These are phyloP conservation scores for Caerostris darwini DNA, from an alignment of 1,140 invertebrate species.

Conservation along the genomic window DNA sequence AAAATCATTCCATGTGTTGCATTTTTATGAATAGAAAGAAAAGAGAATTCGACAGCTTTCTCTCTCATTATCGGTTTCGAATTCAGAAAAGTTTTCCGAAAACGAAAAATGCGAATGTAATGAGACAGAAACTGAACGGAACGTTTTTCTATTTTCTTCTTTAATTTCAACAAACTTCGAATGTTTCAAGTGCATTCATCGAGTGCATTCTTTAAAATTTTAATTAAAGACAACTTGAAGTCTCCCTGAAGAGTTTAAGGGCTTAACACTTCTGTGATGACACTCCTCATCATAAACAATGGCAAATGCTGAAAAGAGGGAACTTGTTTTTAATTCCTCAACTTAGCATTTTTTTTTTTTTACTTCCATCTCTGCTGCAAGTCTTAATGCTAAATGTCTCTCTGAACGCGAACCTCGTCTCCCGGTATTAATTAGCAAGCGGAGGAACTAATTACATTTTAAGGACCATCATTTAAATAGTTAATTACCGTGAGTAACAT, in stretches of 20 bases:
- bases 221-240: neutral
- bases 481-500: constrained; percentile 39
- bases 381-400: neutral
- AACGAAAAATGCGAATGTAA: neutral
- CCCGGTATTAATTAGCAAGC: constrained; percentile 44
- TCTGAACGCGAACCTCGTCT: neutral
- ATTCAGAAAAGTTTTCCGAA: too few species aligned
- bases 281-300: neutral
- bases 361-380: neutral
- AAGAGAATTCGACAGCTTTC: too few species aligned
- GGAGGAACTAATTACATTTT: neutral
- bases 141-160: neutral
- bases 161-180: neutral
- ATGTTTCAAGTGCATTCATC: neutral
- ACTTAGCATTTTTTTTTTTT: neutral
- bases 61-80: too few species aligned
- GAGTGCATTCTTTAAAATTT: constrained; percentile 10
- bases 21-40: too few species aligned
- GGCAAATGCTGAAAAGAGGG: neutral
- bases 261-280: neutral
- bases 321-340: constrained; percentile 9
- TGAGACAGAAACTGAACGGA: neutral
- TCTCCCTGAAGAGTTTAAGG: neutral
- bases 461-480: constrained; percentile 54
- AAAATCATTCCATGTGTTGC: too few species aligned